Evolutionary conservation across 2,113 vertebrate species (phyloP), one percentile per base, ranked within the genome.

Genomic region (Dicrurus megarhynchus): DNA sequence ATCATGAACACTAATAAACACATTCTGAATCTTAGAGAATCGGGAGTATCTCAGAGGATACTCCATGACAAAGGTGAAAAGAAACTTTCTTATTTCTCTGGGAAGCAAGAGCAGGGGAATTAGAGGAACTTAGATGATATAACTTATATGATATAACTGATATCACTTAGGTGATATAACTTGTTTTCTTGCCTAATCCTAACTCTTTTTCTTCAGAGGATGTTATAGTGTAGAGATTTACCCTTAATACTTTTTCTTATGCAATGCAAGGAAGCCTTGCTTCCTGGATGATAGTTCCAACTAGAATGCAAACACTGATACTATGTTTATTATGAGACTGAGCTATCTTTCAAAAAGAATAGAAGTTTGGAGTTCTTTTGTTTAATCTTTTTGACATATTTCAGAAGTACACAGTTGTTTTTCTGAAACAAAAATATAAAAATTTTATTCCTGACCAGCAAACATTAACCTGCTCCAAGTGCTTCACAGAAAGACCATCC

Each of bases 251-350:
- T 37, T 75, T 49, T 41, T 61, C 11, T 44, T 23, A 37, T 63
- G 37, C 28, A 69, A 30, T 13, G 3, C 20, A 69, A 88, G 13
- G 30, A 73, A 19, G 8, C 10, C 22, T 63, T 28, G 10, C 4
- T 3, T 69, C n/a, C 68, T 78, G 60, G 19, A 28, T 44, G 17
- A 44, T 26, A 5, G 5, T 33, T 71, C 15, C 53, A 76, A 55
- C 3, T 42, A 14, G 33, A 93, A 57, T 46, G 20, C 7, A 78
- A 61, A 74, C 7, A 53, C 0, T 0, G 12, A 24, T 53, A 26
- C 11, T 37, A 16, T 24, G 4, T 13, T 44, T 46, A 59, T 67
- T 27, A 49, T 18, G 32, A 77, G 19, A 42, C 6, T 13, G 46
- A 56, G 10, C 3, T 39, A 15, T 41, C 6, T 65, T 69, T 52